Evolutionary conservation across 2,113 vertebrate species (phyloP), one percentile per base, ranked within the genome.

Genomic region (Dipodomys spectabilis): DNA sequence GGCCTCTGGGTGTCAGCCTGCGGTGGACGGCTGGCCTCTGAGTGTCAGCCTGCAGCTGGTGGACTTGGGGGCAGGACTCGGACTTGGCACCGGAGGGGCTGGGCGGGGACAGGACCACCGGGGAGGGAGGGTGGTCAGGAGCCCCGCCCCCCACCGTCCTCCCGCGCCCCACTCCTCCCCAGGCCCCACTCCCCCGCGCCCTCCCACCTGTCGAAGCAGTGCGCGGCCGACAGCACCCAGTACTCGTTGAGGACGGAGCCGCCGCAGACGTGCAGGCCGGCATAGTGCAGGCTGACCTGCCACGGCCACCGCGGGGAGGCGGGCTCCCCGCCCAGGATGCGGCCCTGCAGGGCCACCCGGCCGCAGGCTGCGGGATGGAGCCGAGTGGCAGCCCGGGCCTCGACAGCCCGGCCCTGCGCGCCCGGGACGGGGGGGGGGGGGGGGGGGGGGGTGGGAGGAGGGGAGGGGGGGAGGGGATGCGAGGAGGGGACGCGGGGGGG

Each of bases 141-240:
- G 39, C 6, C 39, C 39, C 39, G 39, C 5, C 39, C 39, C 39
- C 39, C 35, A 39, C 39, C 39, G 39, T 39, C 39, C 39, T 39
- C 39, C 39, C 39, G 5, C 39, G 5, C 39, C 39, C 39, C 5
- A 39, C 39, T 39, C 39, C 39, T 39, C 39, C 39, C 39, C 39
- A 6, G 5, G 39, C 39, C 39, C 39, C 35, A 3, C 35, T 4
- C 4, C 35, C 35, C 35, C 35, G 35, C 35, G 27, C 32, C 6
- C 8, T 30, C 97, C 96, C 90, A 98, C 98, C 88, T 77, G 11
- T 6, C 0, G 45, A 98, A 97, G 90, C 98, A 98, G 96, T 98
- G 97, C 16, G 98, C 98, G 0, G 98, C 96, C 0, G 98, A 97
- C 75, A 98, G 96, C 69, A 98, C 75, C 98, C 98, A 98, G 83